Base-by-base conservation (phyloP, 2,888 invertebrate species). In the Chelonus formosanus region DNA sequence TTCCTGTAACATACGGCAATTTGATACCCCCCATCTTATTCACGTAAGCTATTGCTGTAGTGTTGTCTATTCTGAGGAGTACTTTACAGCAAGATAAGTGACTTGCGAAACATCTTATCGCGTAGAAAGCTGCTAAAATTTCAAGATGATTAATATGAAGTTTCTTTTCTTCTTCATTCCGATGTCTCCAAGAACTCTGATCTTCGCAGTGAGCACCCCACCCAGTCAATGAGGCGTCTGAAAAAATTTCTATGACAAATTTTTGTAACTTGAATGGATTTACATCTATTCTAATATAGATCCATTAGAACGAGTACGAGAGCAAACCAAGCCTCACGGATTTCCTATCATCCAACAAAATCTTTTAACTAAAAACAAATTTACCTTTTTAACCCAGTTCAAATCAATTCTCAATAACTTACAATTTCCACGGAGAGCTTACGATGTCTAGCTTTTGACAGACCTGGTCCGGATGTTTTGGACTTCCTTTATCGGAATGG, bases 21-120 rank as follows among this genome's bases (percentile, higher is more conserved):
- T 69, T 68, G 34, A 71, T 53, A n/a, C 72, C 70, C 2, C 72
- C 71, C 68, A 73, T 72, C 31, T 63, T 65, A 50, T 71, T 72
- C 8, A 73, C 63, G 10, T 72, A 73, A 3, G 71, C 52, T 5
- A 74, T 64, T n/a, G 72, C 69, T 6, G 71, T 71, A n/a, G 70
- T 68, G 54, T 73, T 71, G 45, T 70, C 71, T 6, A 64, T 59
- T 20, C 71, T 52, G 10, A 69, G 7, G 5, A 70, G 59, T 6
- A 72, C 45, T 10, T 70, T 43, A 44, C 52, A 61, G 8, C 10
- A 10, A 47, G 47, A 47, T 10, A 3, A n/a, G 10, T 47, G n/a
- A 47, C n/a, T 10, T 10, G 47, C 55, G 40, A 32, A 55, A 6
- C n/a, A 20, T 20, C 20, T 55, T 6, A 55, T n/a, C 1, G 10